Evolutionary conservation across 2,797 vertebrate species (phyloP).

Genomic region (Cynopterus sphinx): DNA sequence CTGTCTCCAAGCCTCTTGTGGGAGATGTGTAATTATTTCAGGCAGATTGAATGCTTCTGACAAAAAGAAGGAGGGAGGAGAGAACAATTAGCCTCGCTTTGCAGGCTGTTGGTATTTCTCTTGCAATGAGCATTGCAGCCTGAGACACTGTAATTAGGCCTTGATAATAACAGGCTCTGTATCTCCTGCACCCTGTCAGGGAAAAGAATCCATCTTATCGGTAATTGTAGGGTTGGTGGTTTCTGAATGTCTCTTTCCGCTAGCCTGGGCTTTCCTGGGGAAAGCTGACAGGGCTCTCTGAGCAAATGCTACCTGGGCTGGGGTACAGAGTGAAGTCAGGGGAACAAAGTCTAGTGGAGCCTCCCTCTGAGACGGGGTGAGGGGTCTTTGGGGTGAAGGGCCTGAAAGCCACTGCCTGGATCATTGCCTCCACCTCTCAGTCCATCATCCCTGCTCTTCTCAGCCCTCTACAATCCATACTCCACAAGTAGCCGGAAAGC

Average conservation of each 20-base stretch:
- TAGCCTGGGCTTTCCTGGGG: conserved; percentile 65
- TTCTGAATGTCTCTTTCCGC: conserved; percentile 77
- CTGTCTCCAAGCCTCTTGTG: conserved; percentile 58
- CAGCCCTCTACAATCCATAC: not conserved
- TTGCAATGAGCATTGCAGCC: conserved; percentile 79
- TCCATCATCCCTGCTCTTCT: too few species aligned
- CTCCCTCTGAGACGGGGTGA: not conserved
- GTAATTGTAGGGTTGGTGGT: conserved; percentile 85
- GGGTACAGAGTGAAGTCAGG: not conserved
- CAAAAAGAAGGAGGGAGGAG: conserved; percentile 59
- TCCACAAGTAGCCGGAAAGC: not conserved
- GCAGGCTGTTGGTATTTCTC: conserved; percentile 82
- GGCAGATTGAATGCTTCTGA: conserved; percentile 80
- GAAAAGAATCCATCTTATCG: conserved; percentile 84
- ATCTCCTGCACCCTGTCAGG: conserved; percentile 79
- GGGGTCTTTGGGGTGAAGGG: not conserved
- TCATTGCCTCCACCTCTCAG: not conserved
- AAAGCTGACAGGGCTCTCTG: conserved; percentile 61
- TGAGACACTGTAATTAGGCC: conserved; percentile 85
- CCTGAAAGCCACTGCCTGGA: not conserved
- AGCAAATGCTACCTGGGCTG: not conserved
- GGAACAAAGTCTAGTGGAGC: not conserved
- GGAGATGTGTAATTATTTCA: conserved; percentile 83
- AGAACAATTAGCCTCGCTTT: conserved; percentile 81
- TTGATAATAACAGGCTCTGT: conserved; percentile 84